phyloP scores from a whole-genome alignment of 1,140 invertebrate species.

The Drosophila pruinosa region DNA sequence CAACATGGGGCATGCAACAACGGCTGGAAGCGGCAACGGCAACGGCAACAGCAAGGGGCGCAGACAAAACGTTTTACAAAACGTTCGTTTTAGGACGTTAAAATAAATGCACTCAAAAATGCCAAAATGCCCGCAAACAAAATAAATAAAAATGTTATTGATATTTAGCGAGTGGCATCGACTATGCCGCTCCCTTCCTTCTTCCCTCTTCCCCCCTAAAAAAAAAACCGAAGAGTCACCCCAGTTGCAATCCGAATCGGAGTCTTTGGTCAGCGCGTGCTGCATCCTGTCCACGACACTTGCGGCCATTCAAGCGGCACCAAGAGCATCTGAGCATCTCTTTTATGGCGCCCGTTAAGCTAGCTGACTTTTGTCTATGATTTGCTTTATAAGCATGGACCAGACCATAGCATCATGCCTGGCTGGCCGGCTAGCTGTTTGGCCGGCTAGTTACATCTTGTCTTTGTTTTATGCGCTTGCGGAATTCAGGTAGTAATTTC shows the following conservation, averaged over 20 bases:
- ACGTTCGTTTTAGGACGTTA: slow-evolving; percentile 72
- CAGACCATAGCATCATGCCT: not conserved
- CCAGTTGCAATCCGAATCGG: not conserved
- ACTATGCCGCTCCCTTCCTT: not conserved
- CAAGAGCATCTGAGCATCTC: slow-evolving; percentile 15
- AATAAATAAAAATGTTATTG: slow-evolving; percentile 81
- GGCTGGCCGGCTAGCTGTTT: no score
- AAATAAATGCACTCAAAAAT: slow-evolving; percentile 81
- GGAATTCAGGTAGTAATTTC: slow-evolving; percentile 80
- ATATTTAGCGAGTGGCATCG: slow-evolving; percentile 68
- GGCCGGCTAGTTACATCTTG: not conserved
- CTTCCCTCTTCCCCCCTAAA: not conserved
- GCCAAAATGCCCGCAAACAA: slow-evolving; percentile 79
- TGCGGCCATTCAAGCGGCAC: slow-evolving; percentile 56
- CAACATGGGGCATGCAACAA: slow-evolving; percentile 20
- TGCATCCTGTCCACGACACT: slow-evolving; percentile 60
- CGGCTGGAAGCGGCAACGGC: slow-evolving; percentile 1
- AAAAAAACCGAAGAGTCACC: not conserved
- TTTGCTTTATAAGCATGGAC: slow-evolving; percentile 68
- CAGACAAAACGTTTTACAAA: slow-evolving; percentile 75
- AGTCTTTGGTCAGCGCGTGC: slow-evolving; percentile 45
- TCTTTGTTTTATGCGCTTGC: slow-evolving; percentile 62
- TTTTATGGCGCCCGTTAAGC: slow-evolving; percentile 62
- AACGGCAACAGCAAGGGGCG: slow-evolving; percentile 19
- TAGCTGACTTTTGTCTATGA: slow-evolving; percentile 65